Percentiles rank a stretch among this genome's conserved stretches.
Conservation (phyloP, 2,797 vertebrate species). For the Nyctibius grandis region DNA sequence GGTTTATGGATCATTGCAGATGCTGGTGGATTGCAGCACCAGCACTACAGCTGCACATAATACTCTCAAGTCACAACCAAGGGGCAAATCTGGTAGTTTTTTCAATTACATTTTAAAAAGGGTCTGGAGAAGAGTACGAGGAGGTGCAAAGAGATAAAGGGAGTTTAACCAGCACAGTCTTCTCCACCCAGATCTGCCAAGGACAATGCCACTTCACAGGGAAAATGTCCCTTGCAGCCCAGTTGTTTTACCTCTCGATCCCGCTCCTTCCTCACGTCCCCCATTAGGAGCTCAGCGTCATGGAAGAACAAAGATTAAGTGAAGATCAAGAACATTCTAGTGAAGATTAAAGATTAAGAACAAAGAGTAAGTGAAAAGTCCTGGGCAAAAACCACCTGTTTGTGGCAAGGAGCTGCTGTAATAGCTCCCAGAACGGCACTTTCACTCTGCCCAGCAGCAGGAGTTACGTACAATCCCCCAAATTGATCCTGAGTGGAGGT, state of each 20-base stretch:
- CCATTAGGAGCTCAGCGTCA: neutral
- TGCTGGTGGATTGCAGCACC: neutral
- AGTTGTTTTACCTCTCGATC: neutral
- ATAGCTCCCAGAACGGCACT: neutral
- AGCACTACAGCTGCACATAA: neutral
- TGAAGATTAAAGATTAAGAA: neutral
- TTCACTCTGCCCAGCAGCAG: neutral
- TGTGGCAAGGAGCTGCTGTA: neutral
- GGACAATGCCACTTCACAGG: neutral
- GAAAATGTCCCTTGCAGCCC: neutral
- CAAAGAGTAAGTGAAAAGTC: neutral
- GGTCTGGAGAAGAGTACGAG: neutral
- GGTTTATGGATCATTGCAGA: neutral
- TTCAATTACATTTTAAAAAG: neutral
- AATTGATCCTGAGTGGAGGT: neutral
- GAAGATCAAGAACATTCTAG: neutral
- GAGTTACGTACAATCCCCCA: neutral
- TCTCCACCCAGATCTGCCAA: neutral
- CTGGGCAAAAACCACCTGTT: rapidly evolving
- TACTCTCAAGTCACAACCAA: neutral
- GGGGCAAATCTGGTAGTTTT: neutral
- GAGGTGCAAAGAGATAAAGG: neutral
- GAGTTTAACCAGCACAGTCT: neutral
- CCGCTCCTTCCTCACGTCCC: neutral
- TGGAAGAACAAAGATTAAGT: neutral